These are phyloP conservation scores for Pseudopleuronectes americanus DNA, from an alignment of 2,797 vertebrate genomes.

Conservation along the genomic window DNA sequence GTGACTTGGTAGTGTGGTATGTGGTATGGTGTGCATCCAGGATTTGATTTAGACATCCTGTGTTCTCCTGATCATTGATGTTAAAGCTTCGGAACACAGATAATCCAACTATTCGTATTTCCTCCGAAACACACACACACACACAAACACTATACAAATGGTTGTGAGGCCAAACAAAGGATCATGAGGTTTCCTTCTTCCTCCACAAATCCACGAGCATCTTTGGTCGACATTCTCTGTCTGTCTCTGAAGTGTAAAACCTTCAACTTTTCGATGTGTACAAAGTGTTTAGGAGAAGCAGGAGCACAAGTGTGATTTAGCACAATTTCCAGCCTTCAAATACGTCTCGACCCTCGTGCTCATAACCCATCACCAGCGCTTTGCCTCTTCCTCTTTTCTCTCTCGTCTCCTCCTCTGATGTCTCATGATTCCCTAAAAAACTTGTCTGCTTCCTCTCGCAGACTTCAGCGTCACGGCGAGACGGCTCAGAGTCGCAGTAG, in stretches of 20 bases:
- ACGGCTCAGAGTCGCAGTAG: conserved; percentile 50
- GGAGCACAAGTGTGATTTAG: conserved; percentile 43
- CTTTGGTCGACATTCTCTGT: conserved; percentile 4
- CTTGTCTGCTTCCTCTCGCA: conserved; percentile 38
- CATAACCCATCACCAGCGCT: conserved; percentile 62
- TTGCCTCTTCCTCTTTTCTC: conserved; percentile 58
- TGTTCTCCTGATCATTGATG: neutral
- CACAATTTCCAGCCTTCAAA: conserved; percentile 68
- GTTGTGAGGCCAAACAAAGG: no score
- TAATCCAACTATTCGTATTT: no score
- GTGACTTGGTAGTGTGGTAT: no score
- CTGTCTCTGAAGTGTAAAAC: conserved; percentile 31
- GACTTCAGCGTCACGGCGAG: conserved; percentile 54
- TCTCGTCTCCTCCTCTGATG: conserved; percentile 50
- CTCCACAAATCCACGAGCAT: neutral
- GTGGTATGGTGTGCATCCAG: neutral
- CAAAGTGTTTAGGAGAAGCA: conserved; percentile 27
- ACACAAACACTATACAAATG: no score
- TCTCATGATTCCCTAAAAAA: conserved; percentile 58
- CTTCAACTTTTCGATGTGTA: conserved; percentile 11
- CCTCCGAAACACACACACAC: no score
- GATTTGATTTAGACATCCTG: neutral
- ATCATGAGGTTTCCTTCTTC: neutral
- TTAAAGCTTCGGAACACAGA: no score
- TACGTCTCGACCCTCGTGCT: conserved; percentile 58